A percentile compares a stretch with the other conserved stretches of the same genome.
phyloP scores from a whole-genome alignment of 2,797 vertebrate genomes.

The Myotis myotis region DNA sequence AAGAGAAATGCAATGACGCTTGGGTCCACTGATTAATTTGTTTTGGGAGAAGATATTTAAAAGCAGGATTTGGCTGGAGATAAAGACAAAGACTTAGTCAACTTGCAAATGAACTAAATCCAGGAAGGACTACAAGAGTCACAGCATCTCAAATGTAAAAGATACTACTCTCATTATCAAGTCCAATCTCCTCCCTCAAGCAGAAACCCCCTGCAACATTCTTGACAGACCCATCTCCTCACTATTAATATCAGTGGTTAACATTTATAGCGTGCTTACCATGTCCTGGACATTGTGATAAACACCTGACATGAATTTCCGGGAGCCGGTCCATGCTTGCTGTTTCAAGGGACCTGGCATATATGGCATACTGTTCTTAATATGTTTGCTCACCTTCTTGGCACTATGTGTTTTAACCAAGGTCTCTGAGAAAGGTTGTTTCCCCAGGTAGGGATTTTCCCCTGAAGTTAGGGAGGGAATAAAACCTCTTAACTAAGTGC shows the following conservation, averaged over 20 bases:
- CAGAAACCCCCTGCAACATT: neutral
- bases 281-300: neutral
- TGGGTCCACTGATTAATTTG: neutral
- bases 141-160: neutral
- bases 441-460: too few relatives aligned
- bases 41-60: neutral
- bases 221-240: neutral
- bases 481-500: too few relatives aligned
- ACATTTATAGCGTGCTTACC: neutral
- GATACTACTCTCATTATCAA: neutral
- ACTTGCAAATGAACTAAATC: neutral
- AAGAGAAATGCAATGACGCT: neutral
- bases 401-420: too few relatives aligned
- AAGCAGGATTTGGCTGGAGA: neutral
- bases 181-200: neutral
- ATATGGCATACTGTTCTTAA: too few relatives aligned
- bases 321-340: too few relatives aligned
- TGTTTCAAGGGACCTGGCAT: too few relatives aligned
- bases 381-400: too few relatives aligned
- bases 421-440: too few relatives aligned
- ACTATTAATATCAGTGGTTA: neutral
- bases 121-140: neutral
- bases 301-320: neutral
- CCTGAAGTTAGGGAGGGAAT: too few relatives aligned
- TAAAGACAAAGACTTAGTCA: neutral